phyloP scores from a whole-genome alignment of 2,113 vertebrate genomes.

The Tricholaema leucomelas region DNA sequence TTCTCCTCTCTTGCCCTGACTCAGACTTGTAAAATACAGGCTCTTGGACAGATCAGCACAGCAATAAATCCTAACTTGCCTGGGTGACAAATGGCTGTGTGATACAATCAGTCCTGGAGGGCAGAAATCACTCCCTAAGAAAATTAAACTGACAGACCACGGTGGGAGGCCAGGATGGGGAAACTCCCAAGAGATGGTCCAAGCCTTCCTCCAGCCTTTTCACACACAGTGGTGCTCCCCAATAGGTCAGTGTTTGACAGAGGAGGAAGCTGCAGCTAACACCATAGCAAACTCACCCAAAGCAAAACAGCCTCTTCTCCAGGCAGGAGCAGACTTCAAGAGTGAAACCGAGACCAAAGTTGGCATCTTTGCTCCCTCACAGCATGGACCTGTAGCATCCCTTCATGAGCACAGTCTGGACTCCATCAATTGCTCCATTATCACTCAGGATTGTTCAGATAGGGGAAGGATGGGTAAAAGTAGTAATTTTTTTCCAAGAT shows the following conservation, averaged over 20 bases:
- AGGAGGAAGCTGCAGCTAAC: neutral
- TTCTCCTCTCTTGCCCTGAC: neutral
- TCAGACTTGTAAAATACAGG: neutral
- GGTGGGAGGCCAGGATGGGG: neutral
- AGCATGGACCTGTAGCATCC: neutral
- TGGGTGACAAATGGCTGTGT: neutral
- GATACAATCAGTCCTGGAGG: neutral
- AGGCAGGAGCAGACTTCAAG: neutral
- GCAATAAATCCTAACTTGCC: constrained; percentile 1
- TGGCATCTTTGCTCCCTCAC: neutral
- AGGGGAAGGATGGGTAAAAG: neutral
- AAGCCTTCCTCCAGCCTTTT: neutral
- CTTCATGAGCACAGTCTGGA: neutral
- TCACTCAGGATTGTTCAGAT: neutral
- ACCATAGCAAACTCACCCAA: neutral
- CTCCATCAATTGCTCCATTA: neutral
- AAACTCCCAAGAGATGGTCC: neutral
- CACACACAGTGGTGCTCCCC: neutral
- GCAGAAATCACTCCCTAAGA: neutral
- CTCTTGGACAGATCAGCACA: neutral
- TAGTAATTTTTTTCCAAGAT: neutral
- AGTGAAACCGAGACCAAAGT: neutral
- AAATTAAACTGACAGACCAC: neutral
- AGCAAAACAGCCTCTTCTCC: neutral
- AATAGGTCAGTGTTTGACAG: neutral